Conservation (phyloP, 2,797 vertebrate genomes). For the Mastacembelus armatus region DNA sequence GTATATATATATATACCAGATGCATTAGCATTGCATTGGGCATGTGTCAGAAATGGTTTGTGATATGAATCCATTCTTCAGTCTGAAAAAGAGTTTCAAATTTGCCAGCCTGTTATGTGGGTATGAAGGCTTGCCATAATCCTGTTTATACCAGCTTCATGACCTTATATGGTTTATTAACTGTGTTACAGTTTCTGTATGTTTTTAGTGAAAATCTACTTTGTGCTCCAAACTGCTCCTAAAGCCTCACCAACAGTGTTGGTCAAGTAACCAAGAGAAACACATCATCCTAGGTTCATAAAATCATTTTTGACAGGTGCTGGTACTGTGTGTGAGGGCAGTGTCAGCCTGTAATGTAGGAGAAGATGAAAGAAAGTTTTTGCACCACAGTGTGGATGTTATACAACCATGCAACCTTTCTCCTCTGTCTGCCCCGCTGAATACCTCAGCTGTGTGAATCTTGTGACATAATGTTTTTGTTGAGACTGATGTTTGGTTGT, state of each 20-base stretch:
- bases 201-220: neutral
- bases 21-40: too few relatives aligned
- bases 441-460: constrained; percentile 22
- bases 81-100: neutral
- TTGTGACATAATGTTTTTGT: constrained; percentile 25
- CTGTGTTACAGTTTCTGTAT: neutral
- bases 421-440: constrained; percentile 23
- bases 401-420: constrained; percentile 26
- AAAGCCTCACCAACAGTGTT: neutral
- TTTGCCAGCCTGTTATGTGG: neutral
- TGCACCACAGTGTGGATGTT: constrained; percentile 12
- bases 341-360: constrained; percentile 1
- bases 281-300: neutral
- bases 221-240: too few relatives aligned
- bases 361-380: neutral
- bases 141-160: too few relatives aligned
- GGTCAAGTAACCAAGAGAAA: neutral
- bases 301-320: neutral
- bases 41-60: neutral
- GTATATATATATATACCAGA: too few relatives aligned
- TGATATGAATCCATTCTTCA: neutral
- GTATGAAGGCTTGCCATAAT: too few relatives aligned
- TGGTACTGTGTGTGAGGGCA: neutral
- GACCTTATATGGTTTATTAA: neutral
- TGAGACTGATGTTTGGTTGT: constrained; percentile 9